Base-by-base conservation (phyloP, 1,140 invertebrate species). In the Medauroidea extradentata region DNA sequence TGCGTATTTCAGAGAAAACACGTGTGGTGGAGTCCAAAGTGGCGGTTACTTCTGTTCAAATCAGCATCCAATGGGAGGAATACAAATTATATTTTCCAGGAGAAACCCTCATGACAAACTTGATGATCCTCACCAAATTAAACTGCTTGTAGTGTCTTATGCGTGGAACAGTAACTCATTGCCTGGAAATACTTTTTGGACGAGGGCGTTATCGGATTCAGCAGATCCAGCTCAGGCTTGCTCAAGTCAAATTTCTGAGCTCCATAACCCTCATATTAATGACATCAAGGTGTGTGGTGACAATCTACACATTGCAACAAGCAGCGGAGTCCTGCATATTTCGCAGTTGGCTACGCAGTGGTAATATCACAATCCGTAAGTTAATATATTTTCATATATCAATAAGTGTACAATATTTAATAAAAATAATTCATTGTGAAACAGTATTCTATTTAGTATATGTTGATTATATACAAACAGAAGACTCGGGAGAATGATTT, bases 131-230 rank as follows among this genome's bases (percentile, higher is more conserved):
- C n/a, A n/a, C n/a, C n/a, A n/a, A n/a, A 11, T 7, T 34, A 84
- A 83, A 66, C 66, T 84, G 2, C 66, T 85, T 49, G 77, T 87
- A 8, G 79, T 85, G 4, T 84, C 80, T 1, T 87, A 87, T 63
- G 81, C 85, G 0, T 85, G 84, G 80, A 84, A 87, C 68, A 80
- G 82, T 9, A 87, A 87, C 64, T 77, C 84, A 1, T 75, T 84
- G 53, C 84, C 85, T 3, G 48, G 48, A n/a, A 75, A 73, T 64
- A 73, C 73, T 65, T 77, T 71, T 66, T 77, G 71, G 77, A 63
- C 49, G 38, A 71, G 67, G 29, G 70, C 49, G 66, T 65, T 75
- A 64, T 63, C 66, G 0, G 65, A 71, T 1, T 79, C 83, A 7
- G 83, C 83, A 0, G 84, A 87, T 65, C 78, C 85, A 0, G 84